Evolutionary conservation across 2,113 vertebrate species (phyloP).

Genomic region (Rhizomys pruinosus): DNA sequence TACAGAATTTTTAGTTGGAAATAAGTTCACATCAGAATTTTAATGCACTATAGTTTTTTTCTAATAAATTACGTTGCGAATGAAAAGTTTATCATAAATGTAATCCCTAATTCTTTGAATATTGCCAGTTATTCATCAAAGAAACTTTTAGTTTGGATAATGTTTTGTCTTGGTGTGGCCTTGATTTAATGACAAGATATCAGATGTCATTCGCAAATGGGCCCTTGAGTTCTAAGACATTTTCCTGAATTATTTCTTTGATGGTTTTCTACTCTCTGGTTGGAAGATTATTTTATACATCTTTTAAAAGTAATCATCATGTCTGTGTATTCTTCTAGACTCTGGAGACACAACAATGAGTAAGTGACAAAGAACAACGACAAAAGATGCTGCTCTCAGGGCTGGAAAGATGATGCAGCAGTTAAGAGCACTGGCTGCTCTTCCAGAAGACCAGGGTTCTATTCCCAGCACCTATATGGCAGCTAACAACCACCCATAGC

Average conservation of each 20-base stretch:
- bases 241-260: constrained; percentile 43
- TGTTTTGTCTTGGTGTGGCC: not conserved
- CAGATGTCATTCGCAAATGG: not conserved
- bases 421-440: too few species aligned
- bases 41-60: too few species aligned
- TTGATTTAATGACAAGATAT: not conserved
- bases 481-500: too few species aligned
- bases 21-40: too few species aligned
- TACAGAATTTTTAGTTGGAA: not conserved
- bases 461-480: too few species aligned
- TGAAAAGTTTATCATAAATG: not conserved
- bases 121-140: not conserved
- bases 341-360: not conserved
- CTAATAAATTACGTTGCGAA: not conserved
- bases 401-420: too few species aligned
- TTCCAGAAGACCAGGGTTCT: too few species aligned
- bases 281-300: not conserved
- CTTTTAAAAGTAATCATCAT: not conserved
- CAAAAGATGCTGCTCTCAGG: too few species aligned
- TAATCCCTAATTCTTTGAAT: not conserved
- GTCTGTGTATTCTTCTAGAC: not conserved
- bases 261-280: not conserved
- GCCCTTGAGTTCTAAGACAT: not conserved
- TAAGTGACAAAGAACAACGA: too few species aligned
- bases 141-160: not conserved